These are phyloP conservation scores for Syrmaticus mikado DNA, from an alignment of 2,113 vertebrate species.

Conservation along the genomic window DNA sequence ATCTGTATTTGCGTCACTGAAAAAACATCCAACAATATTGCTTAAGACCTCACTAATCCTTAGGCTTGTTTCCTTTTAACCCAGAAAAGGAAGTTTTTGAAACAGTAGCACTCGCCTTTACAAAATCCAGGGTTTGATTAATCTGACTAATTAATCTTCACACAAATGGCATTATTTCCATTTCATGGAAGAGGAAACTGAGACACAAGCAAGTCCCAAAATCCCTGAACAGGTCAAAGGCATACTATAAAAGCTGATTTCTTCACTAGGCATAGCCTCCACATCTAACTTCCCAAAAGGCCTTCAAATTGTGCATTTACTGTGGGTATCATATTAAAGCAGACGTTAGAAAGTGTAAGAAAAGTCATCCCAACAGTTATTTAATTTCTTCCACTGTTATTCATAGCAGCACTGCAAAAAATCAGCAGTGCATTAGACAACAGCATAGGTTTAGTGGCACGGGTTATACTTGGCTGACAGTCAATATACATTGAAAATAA, in stretches of 20 bases:
- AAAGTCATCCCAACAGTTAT: slow-evolving; percentile 26
- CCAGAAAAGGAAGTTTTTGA: slow-evolving; percentile 49
- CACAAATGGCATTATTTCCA: background rate
- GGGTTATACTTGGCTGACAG: slow-evolving; percentile 47
- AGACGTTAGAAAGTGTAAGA: slow-evolving; percentile 21
- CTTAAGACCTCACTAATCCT: slow-evolving; percentile 58
- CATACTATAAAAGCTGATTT: background rate
- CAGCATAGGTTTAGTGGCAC: background rate
- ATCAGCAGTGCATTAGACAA: slow-evolving; percentile 24
- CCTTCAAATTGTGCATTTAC: background rate
- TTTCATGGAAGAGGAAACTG: slow-evolving; percentile 37
- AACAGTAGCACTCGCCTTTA: background rate
- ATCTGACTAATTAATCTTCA: slow-evolving; percentile 41
- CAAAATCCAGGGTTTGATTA: slow-evolving; percentile 32
- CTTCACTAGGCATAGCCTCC: background rate
- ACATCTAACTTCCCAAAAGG: background rate
- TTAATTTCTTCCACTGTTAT: slow-evolving; percentile 43
- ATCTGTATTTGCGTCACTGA: slow-evolving; percentile 57
- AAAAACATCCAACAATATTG: slow-evolving; percentile 55
- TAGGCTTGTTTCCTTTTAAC: slow-evolving; percentile 54
- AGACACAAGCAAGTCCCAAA: background rate
- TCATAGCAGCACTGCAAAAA: slow-evolving; percentile 52
- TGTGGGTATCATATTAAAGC: background rate
- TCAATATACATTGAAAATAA: slow-evolving; percentile 57
- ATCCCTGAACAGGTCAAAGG: background rate